phyloP scores from a whole-genome alignment of 2,888 invertebrate species.

The Hydriomena furcata region DNA sequence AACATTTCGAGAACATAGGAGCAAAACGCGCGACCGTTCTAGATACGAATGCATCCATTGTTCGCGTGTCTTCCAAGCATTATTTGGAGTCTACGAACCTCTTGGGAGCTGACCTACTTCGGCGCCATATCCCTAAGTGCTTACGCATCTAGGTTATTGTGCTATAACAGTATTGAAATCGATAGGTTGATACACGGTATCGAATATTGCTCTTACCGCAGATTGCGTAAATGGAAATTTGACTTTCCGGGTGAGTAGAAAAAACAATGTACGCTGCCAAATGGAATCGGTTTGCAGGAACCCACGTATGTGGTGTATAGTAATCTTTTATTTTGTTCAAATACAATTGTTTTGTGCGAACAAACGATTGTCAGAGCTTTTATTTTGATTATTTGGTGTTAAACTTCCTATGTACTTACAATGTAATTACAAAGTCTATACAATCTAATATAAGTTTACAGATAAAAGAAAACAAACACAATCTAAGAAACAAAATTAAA shows the following conservation, averaged over 20 bases:
- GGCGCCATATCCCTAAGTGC: slow-evolving; percentile 69
- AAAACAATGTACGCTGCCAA: slow-evolving; percentile 51
- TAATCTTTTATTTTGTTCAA: slow-evolving; percentile 20
- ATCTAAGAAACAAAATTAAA: no score
- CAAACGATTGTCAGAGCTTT: slow-evolving; percentile 4
- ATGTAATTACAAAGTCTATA: no score
- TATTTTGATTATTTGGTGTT: neutral
- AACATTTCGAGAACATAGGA: slow-evolving; percentile 39
- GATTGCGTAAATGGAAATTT: slow-evolving; percentile 66
- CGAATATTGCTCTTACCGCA: slow-evolving; percentile 62
- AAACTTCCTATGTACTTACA: no score
- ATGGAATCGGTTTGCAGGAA: slow-evolving; percentile 38
- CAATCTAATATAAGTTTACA: no score
- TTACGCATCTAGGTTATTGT: slow-evolving; percentile 74
- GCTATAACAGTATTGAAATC: slow-evolving; percentile 59
- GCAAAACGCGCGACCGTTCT: slow-evolving; percentile 40
- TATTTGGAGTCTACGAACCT: slow-evolving; percentile 59
- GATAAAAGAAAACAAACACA: no score
- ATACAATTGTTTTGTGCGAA: slow-evolving; percentile 9
- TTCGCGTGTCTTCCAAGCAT: slow-evolving; percentile 67
- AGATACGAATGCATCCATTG: slow-evolving; percentile 55
- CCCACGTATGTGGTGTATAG: slow-evolving; percentile 11
- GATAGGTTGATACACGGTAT: slow-evolving; percentile 56
- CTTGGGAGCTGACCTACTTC: slow-evolving; percentile 72
- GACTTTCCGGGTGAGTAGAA: slow-evolving; percentile 47